Base-by-base conservation (phyloP, 2,113 vertebrate species). In the Axis porcinus region DNA sequence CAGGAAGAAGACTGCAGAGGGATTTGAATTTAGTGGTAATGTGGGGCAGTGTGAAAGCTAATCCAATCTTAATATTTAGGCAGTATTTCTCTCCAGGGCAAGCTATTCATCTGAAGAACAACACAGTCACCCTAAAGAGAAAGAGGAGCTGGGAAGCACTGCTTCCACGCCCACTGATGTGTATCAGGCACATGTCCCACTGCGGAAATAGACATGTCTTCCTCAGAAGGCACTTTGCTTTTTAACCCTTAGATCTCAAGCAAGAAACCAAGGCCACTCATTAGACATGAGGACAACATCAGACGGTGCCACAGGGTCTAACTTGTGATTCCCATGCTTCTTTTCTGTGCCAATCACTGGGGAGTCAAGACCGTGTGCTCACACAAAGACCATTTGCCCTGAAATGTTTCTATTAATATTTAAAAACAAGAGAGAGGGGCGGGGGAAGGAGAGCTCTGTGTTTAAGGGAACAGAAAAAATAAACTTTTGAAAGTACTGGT, bases 21-120 rank as follows among this genome's bases (percentile, higher is more conserved):
- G 45, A 95, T 86, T 94, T 96, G 55, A 95, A 89, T 90, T 97
- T 94, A 91, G 76, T 85, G 76, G 52, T 74, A 94, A 98, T 96
- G 93, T 47, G 43, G 90, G 52, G 4, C 85, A 92, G 30, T 33
- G 16, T 78, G 33, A 88, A 91, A 97, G 83, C 47, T 54, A 97
- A 92, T 85, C 67, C 94, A 60, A 70, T 98, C 92, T 91, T 97
- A 95, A 92, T 95, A 97, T 67, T 90, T 95, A 88, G 30, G 79
- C 21, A 86, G 23, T 64, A 83, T 95, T 96, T 97, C 28, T 96
- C 84, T 95, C 85, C 81, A 93, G 94, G 94, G 89, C 78, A 95
- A 93, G 64, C 17, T 36, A 91, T 54, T 96, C 79, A 91, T 91
- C 21, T 78, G 86, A 93, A 92, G 84, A 97, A 92, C 50, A 93